Evolutionary conservation across 2,113 vertebrate species (phyloP).

Genomic region (Excalfactoria chinensis): DNA sequence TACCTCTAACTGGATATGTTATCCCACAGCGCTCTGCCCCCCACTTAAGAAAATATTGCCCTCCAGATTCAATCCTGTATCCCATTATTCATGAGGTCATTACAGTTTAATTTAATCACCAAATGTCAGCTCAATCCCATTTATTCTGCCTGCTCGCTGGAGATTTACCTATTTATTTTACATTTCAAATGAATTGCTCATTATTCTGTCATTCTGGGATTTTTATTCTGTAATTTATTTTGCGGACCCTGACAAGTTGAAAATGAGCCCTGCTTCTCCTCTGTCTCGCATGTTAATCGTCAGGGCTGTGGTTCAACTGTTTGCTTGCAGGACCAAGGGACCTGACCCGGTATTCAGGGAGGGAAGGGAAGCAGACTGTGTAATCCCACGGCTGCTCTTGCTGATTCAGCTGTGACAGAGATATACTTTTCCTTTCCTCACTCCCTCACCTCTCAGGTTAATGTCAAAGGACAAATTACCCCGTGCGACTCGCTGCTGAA

Average conservation of each 20-base stretch:
- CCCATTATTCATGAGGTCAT: constrained; percentile 74
- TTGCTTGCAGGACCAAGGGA: not conserved
- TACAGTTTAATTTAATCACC: constrained; percentile 81
- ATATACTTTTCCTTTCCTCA: not conserved
- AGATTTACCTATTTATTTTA: constrained; percentile 83
- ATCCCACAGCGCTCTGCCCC: constrained; percentile 6
- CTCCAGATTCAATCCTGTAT: constrained; percentile 31
- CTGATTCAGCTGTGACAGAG: not conserved
- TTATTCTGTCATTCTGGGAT: constrained; percentile 75
- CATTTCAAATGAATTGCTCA: constrained; percentile 79
- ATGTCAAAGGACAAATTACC: not conserved
- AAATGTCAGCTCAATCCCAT: constrained; percentile 77
- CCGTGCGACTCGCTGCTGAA: not conserved
- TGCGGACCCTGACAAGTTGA: constrained; percentile 62
- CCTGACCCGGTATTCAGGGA: not conserved
- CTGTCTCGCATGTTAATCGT: constrained; percentile 50
- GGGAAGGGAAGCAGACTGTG: not conserved
- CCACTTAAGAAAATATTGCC: constrained; percentile 33
- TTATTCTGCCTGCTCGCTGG: constrained; percentile 73
- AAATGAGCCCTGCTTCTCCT: constrained; percentile 54
- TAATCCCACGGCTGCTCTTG: not conserved
- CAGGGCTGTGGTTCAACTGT: not conserved
- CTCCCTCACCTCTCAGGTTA: not conserved
- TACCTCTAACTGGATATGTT: not conserved
- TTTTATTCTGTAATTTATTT: constrained; percentile 80